Evolutionary conservation across 2,797 vertebrate species (phyloP).

Genomic region (Capromys pilorides): DNA sequence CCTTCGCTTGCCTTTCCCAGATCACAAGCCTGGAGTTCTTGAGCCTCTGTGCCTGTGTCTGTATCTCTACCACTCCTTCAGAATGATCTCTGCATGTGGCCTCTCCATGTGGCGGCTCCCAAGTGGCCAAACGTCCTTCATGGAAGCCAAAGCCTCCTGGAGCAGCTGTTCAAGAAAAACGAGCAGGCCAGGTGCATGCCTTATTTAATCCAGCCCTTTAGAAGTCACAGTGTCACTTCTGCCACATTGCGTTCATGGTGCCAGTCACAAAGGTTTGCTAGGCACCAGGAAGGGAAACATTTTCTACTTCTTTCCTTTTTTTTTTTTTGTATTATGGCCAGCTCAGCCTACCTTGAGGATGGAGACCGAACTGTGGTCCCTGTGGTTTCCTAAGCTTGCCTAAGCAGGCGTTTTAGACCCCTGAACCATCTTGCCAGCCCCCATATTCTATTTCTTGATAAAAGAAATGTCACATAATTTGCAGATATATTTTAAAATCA

Average conservation of each 20-base stretch:
- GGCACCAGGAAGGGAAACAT: not conserved
- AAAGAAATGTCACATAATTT: constrained; percentile 27
- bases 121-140: not conserved
- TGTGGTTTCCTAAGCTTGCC: too few species aligned
- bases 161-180: not conserved
- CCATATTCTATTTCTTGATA: not conserved
- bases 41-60: not conserved
- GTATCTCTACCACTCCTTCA: not conserved
- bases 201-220: not conserved
- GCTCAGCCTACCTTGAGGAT: too few species aligned
- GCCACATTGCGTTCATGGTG: not conserved
- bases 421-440: too few species aligned
- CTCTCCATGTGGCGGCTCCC: not conserved
- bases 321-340: too few species aligned
- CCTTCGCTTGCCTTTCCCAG: not conserved
- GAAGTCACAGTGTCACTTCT: not conserved
- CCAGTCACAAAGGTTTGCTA: not conserved
- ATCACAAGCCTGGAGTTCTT: too few species aligned
- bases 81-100: not conserved
- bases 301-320: too few species aligned
- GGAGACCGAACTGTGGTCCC: too few species aligned
- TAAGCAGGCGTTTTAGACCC: too few species aligned
- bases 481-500: constrained; percentile 19
- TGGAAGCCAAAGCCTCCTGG: not conserved
- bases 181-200: not conserved